phyloP scores from a whole-genome alignment of 2,888 invertebrate genomes.

The Acheta domesticus region DNA sequence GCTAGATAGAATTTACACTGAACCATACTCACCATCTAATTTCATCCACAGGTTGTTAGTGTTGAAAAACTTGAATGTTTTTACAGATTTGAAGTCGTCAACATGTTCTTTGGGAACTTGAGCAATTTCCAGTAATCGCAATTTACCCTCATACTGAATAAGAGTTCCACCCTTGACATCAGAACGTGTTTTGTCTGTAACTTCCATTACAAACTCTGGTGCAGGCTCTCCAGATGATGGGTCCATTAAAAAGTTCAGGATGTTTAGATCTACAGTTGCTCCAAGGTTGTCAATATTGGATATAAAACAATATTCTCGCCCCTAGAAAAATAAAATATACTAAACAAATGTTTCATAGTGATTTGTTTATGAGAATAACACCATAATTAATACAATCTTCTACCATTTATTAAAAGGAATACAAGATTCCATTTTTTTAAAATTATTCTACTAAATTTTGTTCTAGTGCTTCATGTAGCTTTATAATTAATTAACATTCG shows the following conservation, averaged over 20 bases:
- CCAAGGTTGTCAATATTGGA: constrained; percentile 99
- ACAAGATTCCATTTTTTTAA: too few relatives aligned
- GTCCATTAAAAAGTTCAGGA: constrained; percentile 67
- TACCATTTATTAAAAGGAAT: too few relatives aligned
- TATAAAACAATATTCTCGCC: constrained; percentile 92
- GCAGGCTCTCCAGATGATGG: constrained; percentile 46
- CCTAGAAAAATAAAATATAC: constrained; percentile 44
- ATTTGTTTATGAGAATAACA: too few relatives aligned
- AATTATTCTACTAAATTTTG: too few relatives aligned
- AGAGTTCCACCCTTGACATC: constrained; percentile 99
- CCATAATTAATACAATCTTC: too few relatives aligned
- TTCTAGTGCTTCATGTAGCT: too few relatives aligned
- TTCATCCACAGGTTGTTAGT: constrained; percentile 99
- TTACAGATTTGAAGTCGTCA: constrained; percentile 98
- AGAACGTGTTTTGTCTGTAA: constrained; percentile 97
- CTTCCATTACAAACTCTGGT: constrained; percentile 98
- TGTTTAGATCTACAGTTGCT: constrained; percentile 95
- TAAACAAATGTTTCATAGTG: too few relatives aligned
- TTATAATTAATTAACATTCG: too few relatives aligned
- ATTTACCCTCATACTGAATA: constrained; percentile 91
- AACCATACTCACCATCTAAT: constrained; percentile 59
- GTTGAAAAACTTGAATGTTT: constrained; percentile 99
- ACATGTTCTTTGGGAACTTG: constrained; percentile 97
- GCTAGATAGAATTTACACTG: background rate
- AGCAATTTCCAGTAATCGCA: constrained; percentile 94